These are phyloP conservation scores for Mirounga angustirostris DNA, from an alignment of 2,113 vertebrate genomes.

Conservation along the genomic window DNA sequence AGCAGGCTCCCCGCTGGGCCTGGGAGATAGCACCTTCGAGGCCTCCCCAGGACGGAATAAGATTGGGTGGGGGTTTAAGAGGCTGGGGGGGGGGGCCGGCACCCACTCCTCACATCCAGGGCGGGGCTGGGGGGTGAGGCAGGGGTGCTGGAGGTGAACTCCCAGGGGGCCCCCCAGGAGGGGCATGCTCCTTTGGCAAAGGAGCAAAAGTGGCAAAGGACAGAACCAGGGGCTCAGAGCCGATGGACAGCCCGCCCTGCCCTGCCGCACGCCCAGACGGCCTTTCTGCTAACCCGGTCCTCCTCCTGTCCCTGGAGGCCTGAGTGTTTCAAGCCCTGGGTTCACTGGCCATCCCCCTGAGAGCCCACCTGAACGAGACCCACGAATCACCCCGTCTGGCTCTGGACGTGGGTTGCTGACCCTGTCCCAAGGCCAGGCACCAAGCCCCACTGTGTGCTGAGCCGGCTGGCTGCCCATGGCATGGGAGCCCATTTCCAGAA, in stretches of 20 bases:
- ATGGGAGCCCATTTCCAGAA: neutral
- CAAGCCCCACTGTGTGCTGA: neutral
- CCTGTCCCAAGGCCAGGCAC: neutral
- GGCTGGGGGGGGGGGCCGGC: neutral
- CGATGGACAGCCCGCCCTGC: neutral
- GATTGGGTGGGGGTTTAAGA: neutral
- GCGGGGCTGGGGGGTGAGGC: neutral
- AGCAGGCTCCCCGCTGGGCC: accelerated
- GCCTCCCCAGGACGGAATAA: neutral
- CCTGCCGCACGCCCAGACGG: neutral
- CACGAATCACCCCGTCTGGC: neutral
- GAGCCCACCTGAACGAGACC: neutral
- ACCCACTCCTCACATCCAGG: neutral
- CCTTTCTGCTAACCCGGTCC: neutral
- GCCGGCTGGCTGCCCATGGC: neutral
- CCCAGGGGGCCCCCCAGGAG: neutral
- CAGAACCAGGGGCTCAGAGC: neutral
- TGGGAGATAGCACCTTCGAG: no score
- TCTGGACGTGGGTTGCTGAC: no score
- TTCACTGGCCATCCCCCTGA: neutral
- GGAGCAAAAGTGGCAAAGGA: neutral
- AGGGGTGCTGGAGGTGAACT: neutral
- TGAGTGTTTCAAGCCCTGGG: neutral
- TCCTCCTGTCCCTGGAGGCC: neutral
- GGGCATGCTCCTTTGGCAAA: neutral